Evolutionary conservation across 2,797 vertebrate species (phyloP), one percentile per base, ranked within the genome.

Genomic region (Myripristis jacobus): DNA sequence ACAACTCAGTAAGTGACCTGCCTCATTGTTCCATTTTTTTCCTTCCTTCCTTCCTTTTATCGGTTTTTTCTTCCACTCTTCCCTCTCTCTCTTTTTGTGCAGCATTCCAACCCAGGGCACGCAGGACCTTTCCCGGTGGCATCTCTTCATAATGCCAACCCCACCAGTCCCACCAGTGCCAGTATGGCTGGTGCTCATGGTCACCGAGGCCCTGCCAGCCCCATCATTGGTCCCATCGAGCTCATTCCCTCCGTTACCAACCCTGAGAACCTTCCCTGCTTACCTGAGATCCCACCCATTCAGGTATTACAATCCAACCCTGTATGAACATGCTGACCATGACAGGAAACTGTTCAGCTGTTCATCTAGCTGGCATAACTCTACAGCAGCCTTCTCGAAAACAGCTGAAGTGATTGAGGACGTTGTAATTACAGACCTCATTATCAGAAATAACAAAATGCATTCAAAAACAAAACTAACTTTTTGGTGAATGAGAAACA

Each of bases 71-170:
- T 25, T 70, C 25, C 29, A 31, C n/a, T 41, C 54, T 22, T 36
- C 44, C 11, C 15, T 47, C 18, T 73, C 18, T 71, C 38, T 70
- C n/a, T 77, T 47, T 80, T 59, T 58, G 51, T 74, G 48, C 92
- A 99, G 96, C 98, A 99, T 92, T 98, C 98, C 73, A 99, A 99
- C 87, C 98, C 98, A 24, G 98, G 98, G 0, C 98, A 99, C 0
- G 97, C 97, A 0, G 98, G 97, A 64, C 97, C 97, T 63, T 99
- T 99, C 87, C 97, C 98, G 2, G 98, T 98, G 83, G 95, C 97
- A 6, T 97, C 97, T 2, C 95, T 96, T 65, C 98, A 99, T 90
- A 99, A 98, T 75, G 91, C 97, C 80, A 98, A 98, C 86, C 98
- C 98, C 83, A 98, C 97, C 62, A 98, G 97, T 88, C 98, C 97